phyloP scores from a whole-genome alignment of 2,888 invertebrate genomes.

The Ethmia dodecea region DNA sequence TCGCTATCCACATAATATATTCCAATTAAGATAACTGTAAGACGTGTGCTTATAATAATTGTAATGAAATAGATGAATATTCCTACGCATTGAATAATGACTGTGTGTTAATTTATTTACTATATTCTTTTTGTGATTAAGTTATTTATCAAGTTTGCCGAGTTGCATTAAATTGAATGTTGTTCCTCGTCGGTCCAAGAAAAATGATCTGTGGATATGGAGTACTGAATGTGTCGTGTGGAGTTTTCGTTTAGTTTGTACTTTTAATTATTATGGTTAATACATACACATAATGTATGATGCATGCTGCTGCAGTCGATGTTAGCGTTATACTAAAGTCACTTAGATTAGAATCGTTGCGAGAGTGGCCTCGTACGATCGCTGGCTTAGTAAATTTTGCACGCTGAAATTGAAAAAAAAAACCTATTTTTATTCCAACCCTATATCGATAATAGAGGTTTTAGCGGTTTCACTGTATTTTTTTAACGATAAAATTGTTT shows the following conservation, averaged over 20 bases:
- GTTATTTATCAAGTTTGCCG: constrained; percentile 67
- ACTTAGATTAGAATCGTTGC: constrained; percentile 46
- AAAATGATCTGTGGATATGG: constrained; percentile 56
- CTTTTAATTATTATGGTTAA: constrained; percentile 36
- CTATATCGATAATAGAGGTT: constrained; percentile 67
- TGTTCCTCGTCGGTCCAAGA: constrained; percentile 39
- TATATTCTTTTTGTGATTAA: constrained; percentile 57
- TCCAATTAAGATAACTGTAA: constrained; percentile 69
- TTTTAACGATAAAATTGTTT: constrained; percentile 69
- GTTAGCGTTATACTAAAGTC: constrained; percentile 35
- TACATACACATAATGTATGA: constrained; percentile 9
- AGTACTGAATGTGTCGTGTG: constrained; percentile 50
- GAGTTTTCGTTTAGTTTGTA: constrained; percentile 46
- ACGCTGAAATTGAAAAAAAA: constrained; percentile 56
- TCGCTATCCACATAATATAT: constrained; percentile 64
- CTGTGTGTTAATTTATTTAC: constrained; percentile 73
- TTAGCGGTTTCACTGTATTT: constrained; percentile 72
- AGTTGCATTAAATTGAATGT: constrained; percentile 46
- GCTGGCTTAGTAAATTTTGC: constrained; percentile 71
- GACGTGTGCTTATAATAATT: constrained; percentile 61
- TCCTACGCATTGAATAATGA: constrained; percentile 69
- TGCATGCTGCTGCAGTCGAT: constrained; percentile 29
- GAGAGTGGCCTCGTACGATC: constrained; percentile 46
- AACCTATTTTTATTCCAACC: constrained; percentile 70
- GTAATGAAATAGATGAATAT: constrained; percentile 60